phyloP scores from a whole-genome alignment of 64 coral and sea anemone species.

The Stichodactyla helianthus region DNA sequence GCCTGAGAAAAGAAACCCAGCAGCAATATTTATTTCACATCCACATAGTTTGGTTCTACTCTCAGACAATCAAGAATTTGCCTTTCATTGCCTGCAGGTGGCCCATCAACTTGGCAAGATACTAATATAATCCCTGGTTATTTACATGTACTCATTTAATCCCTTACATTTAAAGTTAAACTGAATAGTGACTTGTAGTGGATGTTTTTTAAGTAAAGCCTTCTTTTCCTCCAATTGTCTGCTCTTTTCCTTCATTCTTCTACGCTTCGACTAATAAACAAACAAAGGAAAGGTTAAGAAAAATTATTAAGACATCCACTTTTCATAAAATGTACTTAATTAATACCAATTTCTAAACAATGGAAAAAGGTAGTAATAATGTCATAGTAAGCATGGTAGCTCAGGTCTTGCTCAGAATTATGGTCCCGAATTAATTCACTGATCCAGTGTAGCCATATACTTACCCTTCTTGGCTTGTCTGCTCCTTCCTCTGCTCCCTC shows the following conservation, averaged over 20 bases:
- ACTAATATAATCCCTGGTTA: no score
- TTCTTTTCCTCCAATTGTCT: slow-evolving; percentile 79
- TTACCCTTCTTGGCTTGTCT: slow-evolving; percentile 60
- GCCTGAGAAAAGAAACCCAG: slow-evolving; percentile 44
- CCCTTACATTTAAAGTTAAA: slow-evolving; percentile 75
- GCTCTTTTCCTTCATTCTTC: slow-evolving; percentile 86
- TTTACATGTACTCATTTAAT: no score
- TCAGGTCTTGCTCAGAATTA: no score
- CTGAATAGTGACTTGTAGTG: slow-evolving; percentile 72
- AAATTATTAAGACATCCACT: background rate
- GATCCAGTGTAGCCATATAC: background rate
- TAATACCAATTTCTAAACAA: no score
- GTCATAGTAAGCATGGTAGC: no score
- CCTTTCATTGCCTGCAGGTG: no score
- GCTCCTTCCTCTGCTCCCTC: slow-evolving; percentile 33
- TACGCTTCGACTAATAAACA: slow-evolving; percentile 66
- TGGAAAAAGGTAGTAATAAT: no score
- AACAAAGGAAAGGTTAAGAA: background rate
- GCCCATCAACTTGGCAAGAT: no score
- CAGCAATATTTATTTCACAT: background rate
- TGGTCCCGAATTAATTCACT: no score
- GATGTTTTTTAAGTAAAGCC: slow-evolving; percentile 78
- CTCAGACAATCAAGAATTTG: no score
- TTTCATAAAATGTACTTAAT: no score
- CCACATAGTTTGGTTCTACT: no score